Evolutionary conservation across 2,113 vertebrate genomes (phyloP).

Genomic region (Siniperca chuatsi): DNA sequence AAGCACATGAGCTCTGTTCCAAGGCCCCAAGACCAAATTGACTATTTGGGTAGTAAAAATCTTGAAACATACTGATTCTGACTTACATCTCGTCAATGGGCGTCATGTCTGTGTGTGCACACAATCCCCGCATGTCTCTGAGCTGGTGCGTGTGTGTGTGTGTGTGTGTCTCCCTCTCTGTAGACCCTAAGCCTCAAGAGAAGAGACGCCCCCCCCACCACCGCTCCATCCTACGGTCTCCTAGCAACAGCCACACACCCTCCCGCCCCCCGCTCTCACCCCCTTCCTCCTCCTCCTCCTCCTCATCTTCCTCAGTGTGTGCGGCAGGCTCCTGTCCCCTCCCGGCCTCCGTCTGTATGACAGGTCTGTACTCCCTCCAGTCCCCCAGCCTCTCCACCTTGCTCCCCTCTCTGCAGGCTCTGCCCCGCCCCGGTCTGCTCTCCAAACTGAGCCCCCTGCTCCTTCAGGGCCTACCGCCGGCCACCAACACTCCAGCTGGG

Average conservation of each 20-base stretch:
- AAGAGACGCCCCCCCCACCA: conserved; percentile 88
- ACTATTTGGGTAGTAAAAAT: not conserved
- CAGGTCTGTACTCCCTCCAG: conserved; percentile 89
- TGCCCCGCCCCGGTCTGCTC: conserved; percentile 75
- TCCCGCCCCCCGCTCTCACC: conserved; percentile 72
- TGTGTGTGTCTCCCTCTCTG: conserved; percentile 68
- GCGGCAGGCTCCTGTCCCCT: conserved; percentile 81
- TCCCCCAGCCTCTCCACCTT: conserved; percentile 76
- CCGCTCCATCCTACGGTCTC: conserved; percentile 83
- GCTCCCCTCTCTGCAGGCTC: conserved; percentile 81
- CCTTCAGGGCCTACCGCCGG: conserved; percentile 72
- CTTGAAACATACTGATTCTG: not conserved
- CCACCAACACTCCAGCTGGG: conserved; percentile 66
- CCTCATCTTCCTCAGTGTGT: conserved; percentile 79
- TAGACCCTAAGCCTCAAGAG: conserved; percentile 90
- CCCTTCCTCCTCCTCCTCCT: conserved; percentile 79
- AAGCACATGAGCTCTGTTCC: conserved; percentile 6
- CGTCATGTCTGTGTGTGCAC: conserved; percentile 5
- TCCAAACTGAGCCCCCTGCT: conserved; percentile 82
- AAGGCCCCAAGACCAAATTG: not conserved
- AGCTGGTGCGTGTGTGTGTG: conserved; percentile 41
- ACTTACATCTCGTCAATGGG: not conserved
- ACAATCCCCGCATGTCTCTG: conserved; percentile 58
- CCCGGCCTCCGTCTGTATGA: conserved; percentile 84
- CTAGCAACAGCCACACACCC: conserved; percentile 80